phyloP scores from a whole-genome alignment of 2,888 invertebrate species.

The Drosophila tanythrix region DNA sequence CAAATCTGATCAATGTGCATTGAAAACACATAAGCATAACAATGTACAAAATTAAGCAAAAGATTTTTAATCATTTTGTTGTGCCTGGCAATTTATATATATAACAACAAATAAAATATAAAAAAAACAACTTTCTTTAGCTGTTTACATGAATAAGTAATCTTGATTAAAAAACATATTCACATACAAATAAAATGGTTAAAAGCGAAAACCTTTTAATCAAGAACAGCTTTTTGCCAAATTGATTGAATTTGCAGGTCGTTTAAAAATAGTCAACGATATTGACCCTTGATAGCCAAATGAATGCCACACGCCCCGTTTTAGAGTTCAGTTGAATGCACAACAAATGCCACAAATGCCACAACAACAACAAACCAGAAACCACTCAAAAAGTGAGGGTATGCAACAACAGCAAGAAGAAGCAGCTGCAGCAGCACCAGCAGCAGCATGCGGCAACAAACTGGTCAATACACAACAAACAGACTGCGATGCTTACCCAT shows the following conservation, averaged over 20 bases:
- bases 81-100: no score
- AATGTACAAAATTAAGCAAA: constrained; percentile 29
- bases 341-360: constrained; percentile 59
- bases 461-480: constrained; percentile 38
- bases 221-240: background rate
- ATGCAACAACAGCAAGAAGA: constrained; percentile 35
- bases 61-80: constrained; percentile 41
- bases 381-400: constrained; percentile 42
- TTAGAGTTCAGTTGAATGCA: constrained; percentile 64
- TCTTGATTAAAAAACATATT: background rate
- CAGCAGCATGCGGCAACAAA: constrained; percentile 33
- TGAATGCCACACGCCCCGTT: constrained; percentile 40
- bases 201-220: background rate
- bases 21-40: constrained; percentile 14
- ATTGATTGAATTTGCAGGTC: constrained; percentile 24
- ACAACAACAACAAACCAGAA: constrained; percentile 26
- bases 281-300: constrained; percentile 10
- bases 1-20: constrained; percentile 50
- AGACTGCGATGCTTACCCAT: constrained; percentile 61
- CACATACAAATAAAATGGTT: background rate
- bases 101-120: background rate
- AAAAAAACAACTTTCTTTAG: background rate
- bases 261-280: constrained; percentile 11
- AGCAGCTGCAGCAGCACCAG: background rate
- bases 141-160: background rate